Evolutionary conservation across 2,113 vertebrate genomes (phyloP).

Genomic region (Athene noctua): DNA sequence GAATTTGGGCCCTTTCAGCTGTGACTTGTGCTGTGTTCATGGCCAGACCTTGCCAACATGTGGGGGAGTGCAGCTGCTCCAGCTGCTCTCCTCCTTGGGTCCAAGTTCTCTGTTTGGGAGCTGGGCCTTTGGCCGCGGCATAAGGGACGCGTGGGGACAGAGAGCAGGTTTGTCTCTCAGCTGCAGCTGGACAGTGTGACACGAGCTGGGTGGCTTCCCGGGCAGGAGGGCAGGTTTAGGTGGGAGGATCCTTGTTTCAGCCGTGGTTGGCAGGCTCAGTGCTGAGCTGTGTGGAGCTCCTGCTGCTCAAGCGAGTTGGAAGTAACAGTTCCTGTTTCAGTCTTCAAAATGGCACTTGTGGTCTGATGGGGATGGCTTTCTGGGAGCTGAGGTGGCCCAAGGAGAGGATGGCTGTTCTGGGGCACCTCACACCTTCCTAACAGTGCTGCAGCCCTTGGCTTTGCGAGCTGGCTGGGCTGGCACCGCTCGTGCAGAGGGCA

Average conservation of each 20-base stretch:
- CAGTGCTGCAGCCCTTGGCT: neutral
- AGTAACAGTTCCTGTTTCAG: neutral
- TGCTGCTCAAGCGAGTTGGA: neutral
- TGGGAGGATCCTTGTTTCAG: neutral
- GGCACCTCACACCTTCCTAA: neutral
- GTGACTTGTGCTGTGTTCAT: neutral
- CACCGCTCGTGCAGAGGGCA: neutral
- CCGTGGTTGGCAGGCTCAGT: rapidly evolving
- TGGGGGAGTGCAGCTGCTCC: neutral
- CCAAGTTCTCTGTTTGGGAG: neutral
- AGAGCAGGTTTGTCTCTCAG: neutral
- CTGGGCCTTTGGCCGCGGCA: neutral
- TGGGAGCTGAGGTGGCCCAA: neutral
- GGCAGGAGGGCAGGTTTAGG: neutral
- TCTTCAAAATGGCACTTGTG: neutral
- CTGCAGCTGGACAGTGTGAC: neutral
- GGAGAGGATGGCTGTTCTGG: neutral
- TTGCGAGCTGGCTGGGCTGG: neutral
- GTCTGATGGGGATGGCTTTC: neutral
- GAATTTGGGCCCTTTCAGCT: neutral
- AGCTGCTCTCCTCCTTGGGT: neutral
- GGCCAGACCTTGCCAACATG: neutral
- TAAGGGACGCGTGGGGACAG: rapidly evolving
- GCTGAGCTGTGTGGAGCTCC: neutral
- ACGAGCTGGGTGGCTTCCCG: rapidly evolving